phyloP scores from a whole-genome alignment of 2,888 invertebrate species.

The Leucania comma region DNA sequence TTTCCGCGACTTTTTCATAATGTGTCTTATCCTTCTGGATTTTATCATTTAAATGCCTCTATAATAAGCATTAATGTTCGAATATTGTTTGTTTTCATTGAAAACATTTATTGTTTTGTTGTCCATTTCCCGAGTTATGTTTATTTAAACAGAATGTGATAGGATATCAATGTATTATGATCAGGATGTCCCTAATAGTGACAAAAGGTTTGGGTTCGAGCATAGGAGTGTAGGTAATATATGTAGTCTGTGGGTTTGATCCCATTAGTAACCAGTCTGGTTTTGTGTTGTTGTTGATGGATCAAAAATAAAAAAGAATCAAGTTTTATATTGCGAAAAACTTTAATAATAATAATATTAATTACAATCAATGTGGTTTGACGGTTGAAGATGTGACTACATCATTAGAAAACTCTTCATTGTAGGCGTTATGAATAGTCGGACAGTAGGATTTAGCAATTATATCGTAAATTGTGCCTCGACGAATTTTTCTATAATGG shows the following conservation, averaged over 20 bases:
- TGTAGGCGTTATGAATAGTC: slow-evolving; percentile 53
- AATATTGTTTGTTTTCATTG: slow-evolving; percentile 1
- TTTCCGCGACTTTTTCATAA: slow-evolving; percentile 29
- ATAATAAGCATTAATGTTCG: slow-evolving; percentile 1
- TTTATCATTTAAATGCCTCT: neutral
- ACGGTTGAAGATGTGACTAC: neutral
- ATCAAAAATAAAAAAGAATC: no score
- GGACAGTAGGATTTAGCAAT: slow-evolving; percentile 64
- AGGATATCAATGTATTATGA: neutral
- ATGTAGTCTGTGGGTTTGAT: no score
- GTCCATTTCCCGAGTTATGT: slow-evolving; percentile 19
- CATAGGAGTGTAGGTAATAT: no score
- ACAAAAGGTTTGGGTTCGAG: neutral
- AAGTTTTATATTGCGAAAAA: no score
- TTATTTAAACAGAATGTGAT: slow-evolving; percentile 4
- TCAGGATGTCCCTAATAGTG: neutral
- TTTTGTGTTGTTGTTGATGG: neutral
- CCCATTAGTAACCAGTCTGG: neutral
- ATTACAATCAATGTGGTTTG: neutral
- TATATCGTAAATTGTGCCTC: slow-evolving; percentile 49
- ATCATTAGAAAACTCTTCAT: slow-evolving; percentile 50
- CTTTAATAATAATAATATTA: no score
- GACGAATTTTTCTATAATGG: slow-evolving; percentile 16
- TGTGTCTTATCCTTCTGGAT: neutral
- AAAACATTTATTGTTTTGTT: slow-evolving; percentile 23